Percentiles rank a stretch among this genome's conserved stretches.
phyloP scores from a whole-genome alignment of 2,113 vertebrate genomes.

The Lepidothrix coronata region DNA sequence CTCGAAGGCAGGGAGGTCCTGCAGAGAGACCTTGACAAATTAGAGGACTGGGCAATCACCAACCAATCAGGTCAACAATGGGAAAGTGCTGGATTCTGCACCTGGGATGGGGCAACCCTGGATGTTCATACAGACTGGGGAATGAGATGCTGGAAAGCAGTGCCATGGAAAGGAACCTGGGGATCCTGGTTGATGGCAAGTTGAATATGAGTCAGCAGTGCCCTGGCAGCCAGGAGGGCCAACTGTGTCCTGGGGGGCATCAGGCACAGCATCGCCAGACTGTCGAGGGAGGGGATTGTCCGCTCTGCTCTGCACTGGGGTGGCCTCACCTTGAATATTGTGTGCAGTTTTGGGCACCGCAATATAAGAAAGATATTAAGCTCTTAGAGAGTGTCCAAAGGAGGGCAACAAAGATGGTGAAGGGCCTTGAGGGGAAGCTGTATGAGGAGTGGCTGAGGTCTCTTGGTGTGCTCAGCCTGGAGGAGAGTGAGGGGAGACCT shows the following conservation, averaged over 20 bases:
- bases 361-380: neutral
- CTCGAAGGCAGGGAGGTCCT: neutral
- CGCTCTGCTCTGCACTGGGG: neutral
- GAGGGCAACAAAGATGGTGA: neutral
- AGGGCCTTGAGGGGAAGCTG: neutral
- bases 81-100: neutral
- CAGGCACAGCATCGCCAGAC: neutral
- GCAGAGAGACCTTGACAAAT: neutral
- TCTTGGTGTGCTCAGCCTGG: neutral
- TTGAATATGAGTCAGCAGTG: neutral
- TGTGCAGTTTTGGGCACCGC: neutral
- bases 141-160: neutral
- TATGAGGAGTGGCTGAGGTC: neutral
- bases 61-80: neutral
- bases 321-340: neutral
- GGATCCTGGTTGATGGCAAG: neutral
- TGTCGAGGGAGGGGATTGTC: neutral
- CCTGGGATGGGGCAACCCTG: neutral
- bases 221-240: neutral
- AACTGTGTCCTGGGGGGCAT: neutral
- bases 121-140: neutral
- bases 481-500: neutral
- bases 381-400: neutral
- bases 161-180: neutral
- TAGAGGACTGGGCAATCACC: neutral